Conservation (phyloP, 2,113 vertebrate species). For the Callospermophilus lateralis region DNA sequence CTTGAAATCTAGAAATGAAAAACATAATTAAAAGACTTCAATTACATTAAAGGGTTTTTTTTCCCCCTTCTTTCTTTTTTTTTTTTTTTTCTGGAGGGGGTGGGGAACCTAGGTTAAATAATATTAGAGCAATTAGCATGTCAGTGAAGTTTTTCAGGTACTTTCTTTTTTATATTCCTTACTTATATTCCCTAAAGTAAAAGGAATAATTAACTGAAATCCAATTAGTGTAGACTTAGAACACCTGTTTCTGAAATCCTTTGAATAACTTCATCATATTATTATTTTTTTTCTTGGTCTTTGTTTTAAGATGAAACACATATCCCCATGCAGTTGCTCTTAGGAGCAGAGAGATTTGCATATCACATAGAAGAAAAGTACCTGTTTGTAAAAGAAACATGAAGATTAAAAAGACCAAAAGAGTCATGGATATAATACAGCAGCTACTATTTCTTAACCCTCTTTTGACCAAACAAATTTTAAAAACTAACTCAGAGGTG, state of each 20-base stretch:
- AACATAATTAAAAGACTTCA: constrained; percentile 76
- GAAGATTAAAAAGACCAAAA: constrained; percentile 86
- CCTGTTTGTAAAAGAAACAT: constrained; percentile 84
- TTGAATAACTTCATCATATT: constrained; percentile 88
- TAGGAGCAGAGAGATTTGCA: constrained; percentile 86
- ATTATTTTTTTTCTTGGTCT: constrained; percentile 83
- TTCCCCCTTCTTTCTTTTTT: background rate
- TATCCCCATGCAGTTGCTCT: constrained; percentile 85
- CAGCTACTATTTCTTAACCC: constrained; percentile 83
- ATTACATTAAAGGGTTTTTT: constrained; percentile 50
- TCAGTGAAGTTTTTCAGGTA: constrained; percentile 83
- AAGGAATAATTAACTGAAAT: constrained; percentile 91
- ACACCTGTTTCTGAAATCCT: constrained; percentile 90
- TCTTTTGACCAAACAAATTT: constrained; percentile 74
- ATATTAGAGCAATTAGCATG: constrained; percentile 85
- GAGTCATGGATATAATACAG: constrained; percentile 69
- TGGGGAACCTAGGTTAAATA: constrained; percentile 78
- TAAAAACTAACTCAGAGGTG: constrained; percentile 33
- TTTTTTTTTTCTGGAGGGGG: no score
- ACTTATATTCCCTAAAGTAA: constrained; percentile 87
- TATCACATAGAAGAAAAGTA: constrained; percentile 86
- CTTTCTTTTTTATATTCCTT: constrained; percentile 78
- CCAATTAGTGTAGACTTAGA: constrained; percentile 90
- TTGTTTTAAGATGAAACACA: constrained; percentile 91
- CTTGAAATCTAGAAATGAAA: constrained; percentile 68